These are phyloP conservation scores for Otus sunia DNA, from an alignment of 2,113 vertebrate species.

Conservation along the genomic window DNA sequence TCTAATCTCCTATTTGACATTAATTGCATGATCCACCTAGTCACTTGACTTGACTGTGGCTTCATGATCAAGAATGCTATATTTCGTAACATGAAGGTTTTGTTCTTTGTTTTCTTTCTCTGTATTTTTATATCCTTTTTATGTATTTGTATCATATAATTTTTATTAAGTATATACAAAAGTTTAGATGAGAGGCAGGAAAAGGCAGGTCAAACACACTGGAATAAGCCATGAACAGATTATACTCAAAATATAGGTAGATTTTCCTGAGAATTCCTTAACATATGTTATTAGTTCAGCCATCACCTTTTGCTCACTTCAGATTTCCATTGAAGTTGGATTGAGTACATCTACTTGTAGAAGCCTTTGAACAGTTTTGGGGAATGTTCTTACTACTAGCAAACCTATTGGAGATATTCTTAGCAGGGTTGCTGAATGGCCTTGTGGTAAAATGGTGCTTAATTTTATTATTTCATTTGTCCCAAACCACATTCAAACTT, in stretches of 20 bases:
- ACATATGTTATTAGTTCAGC: neutral
- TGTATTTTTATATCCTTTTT: neutral
- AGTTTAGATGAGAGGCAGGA: neutral
- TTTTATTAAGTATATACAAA: neutral
- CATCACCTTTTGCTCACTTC: neutral
- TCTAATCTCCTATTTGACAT: neutral
- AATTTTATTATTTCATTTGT: neutral
- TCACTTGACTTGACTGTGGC: neutral
- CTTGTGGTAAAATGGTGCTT: neutral
- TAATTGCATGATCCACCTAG: neutral
- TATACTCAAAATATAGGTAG: neutral
- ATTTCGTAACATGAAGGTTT: neutral
- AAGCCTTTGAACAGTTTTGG: neutral
- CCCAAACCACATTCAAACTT: neutral
- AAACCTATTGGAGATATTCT: neutral
- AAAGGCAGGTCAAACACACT: neutral
- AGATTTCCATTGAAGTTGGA: neutral
- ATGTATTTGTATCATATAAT: neutral
- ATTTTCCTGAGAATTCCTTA: neutral
- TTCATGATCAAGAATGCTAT: neutral
- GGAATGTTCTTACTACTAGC: neutral
- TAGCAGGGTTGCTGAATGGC: neutral
- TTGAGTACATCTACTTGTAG: neutral
- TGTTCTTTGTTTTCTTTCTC: neutral
- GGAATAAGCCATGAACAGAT: neutral